Evolutionary conservation across 2,797 vertebrate genomes (phyloP), one percentile per base, ranked within the genome.

Genomic region (Rhynchotus rufescens): DNA sequence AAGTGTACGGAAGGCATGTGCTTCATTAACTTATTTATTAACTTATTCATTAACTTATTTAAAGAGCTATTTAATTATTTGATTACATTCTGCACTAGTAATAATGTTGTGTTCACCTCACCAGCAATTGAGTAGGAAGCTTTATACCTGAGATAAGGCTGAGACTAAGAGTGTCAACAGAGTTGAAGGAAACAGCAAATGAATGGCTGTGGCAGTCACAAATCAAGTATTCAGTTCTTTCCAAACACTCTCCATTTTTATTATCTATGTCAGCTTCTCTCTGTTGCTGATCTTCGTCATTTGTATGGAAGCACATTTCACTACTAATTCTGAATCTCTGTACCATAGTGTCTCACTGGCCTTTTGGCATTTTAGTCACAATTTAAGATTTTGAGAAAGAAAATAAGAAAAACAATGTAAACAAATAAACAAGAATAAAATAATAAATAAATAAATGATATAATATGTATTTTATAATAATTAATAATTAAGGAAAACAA

Each of bases 91-190:
- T 30, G 10, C 6, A 0, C 15, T 57, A 52, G 20, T 17, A 22
- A 25, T 71, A n/a, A 7, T 28, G 45, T 76, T 30, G 8, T 0
- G 0, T 15, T 61, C 6, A 3, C 17, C 34, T 56, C 66, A 45
- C 13, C 40, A 71, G 32, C 49, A 52, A 52, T 30, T 59, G 10
- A 21, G 30, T 2, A n/a, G 11, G 52, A 42, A 88, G 19, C 19
- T 80, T 74, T 75, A n/a, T 22, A 66, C 36, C 3, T 19, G 44
- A 49, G 44, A 3, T 4, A 3, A 4, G 12, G 68, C 26, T 0
- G 4, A 77, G 85, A 45, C 0, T 1, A 36, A 57, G 25, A 51
- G 40, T 6, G 6, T 12, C 52, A 69, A 68, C 45, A 47, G 30
- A 47, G n/a, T 32, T 44, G 71, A 73, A 17, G 40, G 12, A 57